Base-by-base conservation (phyloP, 37 sponge, comb jelly and placozoan genomes). In the Diacarnus erythraeanus region DNA sequence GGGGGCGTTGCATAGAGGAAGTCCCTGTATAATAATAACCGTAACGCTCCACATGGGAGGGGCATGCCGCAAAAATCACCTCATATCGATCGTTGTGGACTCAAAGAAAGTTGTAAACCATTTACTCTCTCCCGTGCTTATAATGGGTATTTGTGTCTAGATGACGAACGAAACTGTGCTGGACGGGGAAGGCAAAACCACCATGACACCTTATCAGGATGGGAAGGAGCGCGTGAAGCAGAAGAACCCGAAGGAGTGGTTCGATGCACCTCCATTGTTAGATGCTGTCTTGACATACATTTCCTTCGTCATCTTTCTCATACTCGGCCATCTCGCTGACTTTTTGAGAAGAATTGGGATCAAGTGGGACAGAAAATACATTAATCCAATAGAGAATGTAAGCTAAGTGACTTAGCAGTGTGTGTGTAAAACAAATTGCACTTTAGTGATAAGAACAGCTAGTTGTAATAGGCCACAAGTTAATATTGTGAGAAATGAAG, bases 211-310 rank as follows among this genome's bases (percentile, higher is more conserved):
- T 38, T 27, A 3, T 4, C 35, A 8, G 26, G 18, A 27, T 20
- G 54, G 29, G 21, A 9, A 1, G 3, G 9, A 51, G 58, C 30
- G 34, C 3, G 31, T 12, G 66, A 65, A 6, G 66, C 35, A 47
- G 51, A 47, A 12, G 12, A 47, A 15, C 51, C 74, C 72, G 15
- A 80, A 83, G 43, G 90, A 91, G 42, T 43, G 37, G 2, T 91
- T 91, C 47, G 88, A 91, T 6, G 65, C 63, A 2, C 72, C 87
- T 0, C 90, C 90, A 5, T 38, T 92, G 30, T 38, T 57, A 2
- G 37, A 37, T 10, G 89, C 95, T 12, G 79, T 97, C 22, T 71
- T 30, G 15, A 91, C 97, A 1, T 97, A 94, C 76, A 41, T 94
- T 26, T 56, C 75, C 42, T 91, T 84, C 41, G 80, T 63, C 9